These are phyloP conservation scores for Teleiodes luculella DNA, from an alignment of 2,888 invertebrate species.

Conservation along the genomic window DNA sequence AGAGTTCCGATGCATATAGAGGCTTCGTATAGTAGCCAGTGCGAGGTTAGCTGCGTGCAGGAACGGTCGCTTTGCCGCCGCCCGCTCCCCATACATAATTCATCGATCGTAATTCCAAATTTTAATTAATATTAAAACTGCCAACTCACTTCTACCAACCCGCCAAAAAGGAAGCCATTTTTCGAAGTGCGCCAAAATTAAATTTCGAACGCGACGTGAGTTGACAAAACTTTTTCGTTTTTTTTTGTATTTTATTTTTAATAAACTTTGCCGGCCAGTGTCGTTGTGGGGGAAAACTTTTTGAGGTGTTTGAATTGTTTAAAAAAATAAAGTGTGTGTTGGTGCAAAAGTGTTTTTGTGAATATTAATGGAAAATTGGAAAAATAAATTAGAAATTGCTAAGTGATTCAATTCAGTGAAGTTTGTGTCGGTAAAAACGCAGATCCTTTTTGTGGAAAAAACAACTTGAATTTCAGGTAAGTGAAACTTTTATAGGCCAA, in stretches of 20 bases:
- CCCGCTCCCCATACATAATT: slow-evolving; percentile 18
- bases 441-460: not conserved
- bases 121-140: slow-evolving; percentile 17
- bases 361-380: not conserved
- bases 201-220: slow-evolving; percentile 9
- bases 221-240: slow-evolving; percentile 11
- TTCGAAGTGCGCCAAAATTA: slow-evolving; percentile 8
- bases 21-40: slow-evolving; percentile 13
- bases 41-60: slow-evolving; percentile 6
- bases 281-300: not conserved
- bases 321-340: not conserved
- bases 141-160: slow-evolving; percentile 9
- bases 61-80: slow-evolving; percentile 13
- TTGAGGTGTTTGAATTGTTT: not conserved
- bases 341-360: not conserved
- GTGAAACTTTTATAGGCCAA: slow-evolving; percentile 7
- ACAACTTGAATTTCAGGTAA: slow-evolving; percentile 4
- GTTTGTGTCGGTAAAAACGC: slow-evolving; percentile 1
- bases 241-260: slow-evolving; percentile 4
- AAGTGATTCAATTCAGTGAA: not conserved
- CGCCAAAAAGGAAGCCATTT: slow-evolving; percentile 8
- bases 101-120: slow-evolving; percentile 16
- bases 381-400: not conserved
- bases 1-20: slow-evolving; percentile 2
- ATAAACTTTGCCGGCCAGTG: slow-evolving; percentile 3